Evolutionary conservation across 92 coral and sea anemone species (phyloP).

Genomic region (Zoanthus sansibaricus): DNA sequence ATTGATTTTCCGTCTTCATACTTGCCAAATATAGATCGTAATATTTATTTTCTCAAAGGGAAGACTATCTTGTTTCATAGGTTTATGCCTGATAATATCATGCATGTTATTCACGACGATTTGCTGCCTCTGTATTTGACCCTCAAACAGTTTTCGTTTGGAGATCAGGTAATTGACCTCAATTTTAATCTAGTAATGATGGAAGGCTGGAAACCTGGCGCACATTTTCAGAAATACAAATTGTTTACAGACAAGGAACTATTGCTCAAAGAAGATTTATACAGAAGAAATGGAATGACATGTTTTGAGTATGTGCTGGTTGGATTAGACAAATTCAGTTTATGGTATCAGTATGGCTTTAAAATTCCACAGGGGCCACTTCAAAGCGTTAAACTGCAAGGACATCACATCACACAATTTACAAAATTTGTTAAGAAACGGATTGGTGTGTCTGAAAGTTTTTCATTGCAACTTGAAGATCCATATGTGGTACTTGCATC

Average conservation of each 20-base stretch:
- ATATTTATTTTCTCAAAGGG: slow-evolving; percentile 74
- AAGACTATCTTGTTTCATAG: slow-evolving; percentile 88
- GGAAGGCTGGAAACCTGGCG: slow-evolving; percentile 90
- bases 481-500: slow-evolving; percentile 69
- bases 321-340: slow-evolving; percentile 88
- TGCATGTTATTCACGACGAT: slow-evolving; percentile 97
- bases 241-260: slow-evolving; percentile 71
- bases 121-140: slow-evolving; percentile 90
- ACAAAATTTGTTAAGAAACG: slow-evolving; percentile 66
- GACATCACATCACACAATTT: slow-evolving; percentile 71
- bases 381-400: slow-evolving; percentile 63
- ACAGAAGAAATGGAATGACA: slow-evolving; percentile 56
- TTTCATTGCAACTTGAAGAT: neutral
- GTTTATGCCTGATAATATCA: slow-evolving; percentile 88
- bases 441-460: slow-evolving; percentile 51
- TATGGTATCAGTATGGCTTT: slow-evolving; percentile 99
- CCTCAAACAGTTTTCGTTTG: slow-evolving; percentile 67
- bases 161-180: slow-evolving; percentile 48
- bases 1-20: slow-evolving; percentile 80
- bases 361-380: slow-evolving; percentile 85
- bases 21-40: slow-evolving; percentile 53
- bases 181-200: slow-evolving; percentile 76
- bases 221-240: slow-evolving; percentile 75
- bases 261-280: slow-evolving; percentile 59
- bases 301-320: slow-evolving; percentile 86